Evolutionary conservation across 2,797 vertebrate species (phyloP).

Genomic region (Alosa sapidissima): DNA sequence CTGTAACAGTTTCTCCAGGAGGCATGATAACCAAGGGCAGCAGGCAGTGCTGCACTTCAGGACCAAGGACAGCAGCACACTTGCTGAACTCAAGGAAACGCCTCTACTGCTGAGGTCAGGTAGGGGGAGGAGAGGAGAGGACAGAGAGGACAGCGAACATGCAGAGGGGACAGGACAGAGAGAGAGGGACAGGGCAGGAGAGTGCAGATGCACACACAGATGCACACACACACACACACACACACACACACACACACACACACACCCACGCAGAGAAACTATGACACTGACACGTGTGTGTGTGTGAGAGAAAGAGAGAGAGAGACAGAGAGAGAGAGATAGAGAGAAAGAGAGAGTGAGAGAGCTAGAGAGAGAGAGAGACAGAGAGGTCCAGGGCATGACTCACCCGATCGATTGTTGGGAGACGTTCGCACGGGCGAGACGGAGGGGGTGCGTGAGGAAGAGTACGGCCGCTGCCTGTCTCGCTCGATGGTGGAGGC

Average conservation of each 20-base stretch:
- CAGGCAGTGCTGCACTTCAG: constrained; percentile 14
- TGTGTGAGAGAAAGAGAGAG: not conserved
- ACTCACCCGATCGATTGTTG: constrained; percentile 97
- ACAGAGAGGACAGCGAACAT: not conserved
- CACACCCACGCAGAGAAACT: not conserved
- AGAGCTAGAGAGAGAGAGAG: not conserved
- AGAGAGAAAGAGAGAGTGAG: not conserved
- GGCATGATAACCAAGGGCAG: not conserved
- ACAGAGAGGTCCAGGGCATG: not conserved
- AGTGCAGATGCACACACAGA: not conserved
- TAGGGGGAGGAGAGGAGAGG: not conserved
- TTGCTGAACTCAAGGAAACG: not conserved
- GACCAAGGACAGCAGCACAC: constrained; percentile 29
- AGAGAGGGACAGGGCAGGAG: not conserved
- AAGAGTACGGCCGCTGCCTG: constrained; percentile 95
- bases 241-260: not conserved
- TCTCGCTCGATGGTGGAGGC: constrained; percentile 98
- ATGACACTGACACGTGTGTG: not conserved
- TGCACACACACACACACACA: not conserved
- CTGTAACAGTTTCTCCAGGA: not conserved
- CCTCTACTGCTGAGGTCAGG: not conserved
- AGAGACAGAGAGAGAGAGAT: not conserved
- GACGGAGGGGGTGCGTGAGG: constrained; percentile 95
- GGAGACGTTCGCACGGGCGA: constrained; percentile 96
- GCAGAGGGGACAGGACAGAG: not conserved